Percentiles rank a stretch among this genome's conserved stretches.
Conservation (phyloP, 2,113 vertebrate genomes). For the Falcunculus frontatus region DNA sequence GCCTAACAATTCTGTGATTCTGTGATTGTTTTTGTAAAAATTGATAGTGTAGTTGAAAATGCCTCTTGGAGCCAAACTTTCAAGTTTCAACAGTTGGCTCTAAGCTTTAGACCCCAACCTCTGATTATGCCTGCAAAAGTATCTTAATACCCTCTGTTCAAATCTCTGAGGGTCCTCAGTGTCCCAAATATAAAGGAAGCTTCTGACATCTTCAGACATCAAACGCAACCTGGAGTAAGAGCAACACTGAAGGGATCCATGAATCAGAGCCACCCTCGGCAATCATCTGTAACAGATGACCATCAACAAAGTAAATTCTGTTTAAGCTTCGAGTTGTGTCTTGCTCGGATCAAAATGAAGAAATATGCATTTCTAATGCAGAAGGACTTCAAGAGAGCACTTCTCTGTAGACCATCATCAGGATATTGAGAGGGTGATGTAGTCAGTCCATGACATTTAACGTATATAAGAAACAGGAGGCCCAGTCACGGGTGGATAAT, state of each 20-base stretch:
- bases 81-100: not conserved
- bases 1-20: not conserved
- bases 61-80: not conserved
- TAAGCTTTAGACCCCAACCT: not conserved
- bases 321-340: not conserved
- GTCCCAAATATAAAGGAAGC: not conserved
- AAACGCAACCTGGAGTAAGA: not conserved
- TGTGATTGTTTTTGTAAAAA: not conserved
- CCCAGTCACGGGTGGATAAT: not conserved
- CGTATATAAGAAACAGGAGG: not conserved
- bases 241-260: not conserved
- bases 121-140: not conserved
- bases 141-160: not conserved
- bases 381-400: not conserved
- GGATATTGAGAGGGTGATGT: accelerated
- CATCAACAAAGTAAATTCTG: not conserved
- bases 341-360: accelerated
- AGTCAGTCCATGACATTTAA: not conserved
- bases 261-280: not conserved
- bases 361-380: not conserved
- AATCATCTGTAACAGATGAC: not conserved
- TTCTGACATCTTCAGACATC: not conserved
- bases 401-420: not conserved
- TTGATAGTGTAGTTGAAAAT: accelerated
- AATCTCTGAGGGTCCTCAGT: not conserved